Base-by-base conservation (phyloP, 2,113 vertebrate species). In the Stigmatopora nigra region DNA sequence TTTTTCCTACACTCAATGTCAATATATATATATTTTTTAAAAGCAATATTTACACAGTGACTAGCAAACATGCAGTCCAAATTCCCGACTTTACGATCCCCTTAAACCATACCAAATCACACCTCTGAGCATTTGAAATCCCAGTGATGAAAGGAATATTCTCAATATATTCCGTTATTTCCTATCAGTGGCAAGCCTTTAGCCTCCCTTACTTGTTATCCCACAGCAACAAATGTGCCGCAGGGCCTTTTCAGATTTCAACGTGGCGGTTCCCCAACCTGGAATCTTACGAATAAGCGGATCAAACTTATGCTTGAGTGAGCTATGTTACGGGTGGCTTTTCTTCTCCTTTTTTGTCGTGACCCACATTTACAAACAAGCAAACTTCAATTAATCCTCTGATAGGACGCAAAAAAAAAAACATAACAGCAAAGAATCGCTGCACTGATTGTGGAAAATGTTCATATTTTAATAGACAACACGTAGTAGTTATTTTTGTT, bases 161-260 rank as follows among this genome's bases (percentile, higher is more conserved):
- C 38, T 45, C 38, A 61, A 45, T 61, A 16, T 8, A n/a, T 5
- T 3, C 5, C 31, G 12, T 45, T 44, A 45, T 61, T 61, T 45
- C 59, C 45, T 61, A 41, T 61, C 19, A 15, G 38, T n/a, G 59
- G 59, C 59, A 61, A 61, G 59, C 45, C 38, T 61, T 61, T 45
- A 61, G 59, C 59, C 59, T 61, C 59, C 59, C 59, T 61, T 38
- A 45, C 19, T 61, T 22, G 59, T 61, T 61, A 61, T 61, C 59
- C 59, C 38, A 22, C 59, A 20, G 58, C 58, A 7, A 38, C 58
- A 61, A 61, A 36, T 45, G 58, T 12, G 58, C 58, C 58, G 38
- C 11, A 14, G 58, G 38, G 59, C 59, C 38, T 44, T 45, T 61
- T 61, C 3, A 20, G 7, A 61, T 16, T 14, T 45, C n/a, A 61